Base-by-base conservation (phyloP, 2,888 invertebrate genomes). In the Leptinotarsa peninsularis region DNA sequence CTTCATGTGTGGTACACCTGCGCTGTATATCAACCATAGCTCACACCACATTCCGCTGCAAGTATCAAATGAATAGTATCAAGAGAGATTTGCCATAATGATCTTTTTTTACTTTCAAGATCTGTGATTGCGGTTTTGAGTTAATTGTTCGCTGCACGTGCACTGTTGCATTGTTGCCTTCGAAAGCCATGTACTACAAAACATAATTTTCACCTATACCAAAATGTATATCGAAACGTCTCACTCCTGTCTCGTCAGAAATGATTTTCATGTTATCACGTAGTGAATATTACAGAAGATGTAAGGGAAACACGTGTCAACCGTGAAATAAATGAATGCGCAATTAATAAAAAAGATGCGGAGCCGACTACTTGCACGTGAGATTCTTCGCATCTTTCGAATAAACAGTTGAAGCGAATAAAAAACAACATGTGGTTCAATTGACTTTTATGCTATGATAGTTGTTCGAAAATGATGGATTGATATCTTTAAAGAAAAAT, bases 1-100 rank as follows among this genome's bases (percentile, higher is more conserved):
- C 76, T 70, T 69, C 74, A 67, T 76, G 77, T 76, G 76, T 74
- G 76, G 78, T 70, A 76, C 78, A 78, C 78, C 78, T 78, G 76
- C 75, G 58, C 74, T 73, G 67, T 58, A 70, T 23, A 56, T 71
- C 73, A 66, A 76, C 71, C 66, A 71, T 63, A 66, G 76, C 74
- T 69, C 72, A 72, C 76, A 70, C 72, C 72, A 60, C 58, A 76
- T 78, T 71, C 78, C 60, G 7, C 58, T 60, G 7, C 33, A 27
- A 49, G 70, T 60, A n/a, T 63, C 49, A 70, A 58, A 70, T 70
- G 49, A 70, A 49, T 13, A 27, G n/a, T 56, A 54, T 69, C 56
- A 69, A 56, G 58, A 70, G 58, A 58, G 60, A 70, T 70, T 58
- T 58, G 15, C 17, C 49, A 23, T 70, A 58, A 15, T 17, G 27